A percentile compares a stretch with the other conserved stretches of the same genome.
Evolutionary conservation across 2,113 vertebrate genomes (phyloP).

Genomic region (Neolamprologus falcicula): DNA sequence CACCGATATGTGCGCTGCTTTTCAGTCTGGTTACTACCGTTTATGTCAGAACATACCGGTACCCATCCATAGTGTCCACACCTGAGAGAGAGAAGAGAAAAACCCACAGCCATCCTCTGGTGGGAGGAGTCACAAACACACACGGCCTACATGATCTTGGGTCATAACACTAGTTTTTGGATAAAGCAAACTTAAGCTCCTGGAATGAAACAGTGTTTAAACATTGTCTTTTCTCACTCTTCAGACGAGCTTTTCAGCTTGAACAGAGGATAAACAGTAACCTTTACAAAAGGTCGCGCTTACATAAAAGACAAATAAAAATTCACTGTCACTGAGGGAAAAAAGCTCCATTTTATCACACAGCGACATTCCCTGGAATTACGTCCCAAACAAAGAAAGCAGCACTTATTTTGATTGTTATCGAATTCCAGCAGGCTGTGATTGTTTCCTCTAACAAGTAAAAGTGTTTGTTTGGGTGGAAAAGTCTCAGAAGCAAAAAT

Average conservation of each 20-base stretch:
- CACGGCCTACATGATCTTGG: not conserved
- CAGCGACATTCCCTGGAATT: not conserved
- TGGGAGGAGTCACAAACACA: not conserved
- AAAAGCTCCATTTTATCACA: not conserved
- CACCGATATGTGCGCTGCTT: no score
- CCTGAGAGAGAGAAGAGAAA: not conserved
- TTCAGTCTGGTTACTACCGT: no score
- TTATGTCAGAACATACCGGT: no score
- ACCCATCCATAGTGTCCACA: not conserved
- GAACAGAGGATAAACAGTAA: not conserved
- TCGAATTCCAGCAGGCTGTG: not conserved
- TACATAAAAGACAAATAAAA: not conserved
- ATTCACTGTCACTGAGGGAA: not conserved
- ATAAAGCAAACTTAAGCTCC: not conserved
- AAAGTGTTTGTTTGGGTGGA: not conserved
- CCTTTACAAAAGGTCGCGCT: not conserved
- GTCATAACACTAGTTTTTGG: not conserved
- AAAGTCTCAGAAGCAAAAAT: not conserved
- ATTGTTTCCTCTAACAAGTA: constrained; percentile 12
- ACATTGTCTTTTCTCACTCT: not conserved
- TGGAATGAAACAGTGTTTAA: not conserved
- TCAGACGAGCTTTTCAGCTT: not conserved
- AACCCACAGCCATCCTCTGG: not conserved
- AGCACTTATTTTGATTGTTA: not conserved
- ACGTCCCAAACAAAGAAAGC: not conserved